Evolutionary conservation across 2,797 vertebrate species (phyloP).

Genomic region (Coregonus suidteri): DNA sequence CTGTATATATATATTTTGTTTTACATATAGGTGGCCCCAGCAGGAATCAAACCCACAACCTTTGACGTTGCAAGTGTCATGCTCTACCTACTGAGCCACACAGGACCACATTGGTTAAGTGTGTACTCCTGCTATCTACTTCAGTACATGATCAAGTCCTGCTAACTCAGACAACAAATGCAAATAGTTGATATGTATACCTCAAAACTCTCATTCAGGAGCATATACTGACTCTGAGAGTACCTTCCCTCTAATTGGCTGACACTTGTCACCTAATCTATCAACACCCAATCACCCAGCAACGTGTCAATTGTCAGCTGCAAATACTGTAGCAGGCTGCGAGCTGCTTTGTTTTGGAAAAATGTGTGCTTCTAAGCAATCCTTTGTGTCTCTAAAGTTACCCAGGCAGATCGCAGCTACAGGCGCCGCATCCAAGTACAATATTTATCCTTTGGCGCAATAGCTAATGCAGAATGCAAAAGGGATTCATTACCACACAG

Average conservation of each 20-base stretch:
- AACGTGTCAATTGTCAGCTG: slow-evolving; percentile 44
- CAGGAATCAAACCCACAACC: too few species aligned
- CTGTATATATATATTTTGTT: too few species aligned
- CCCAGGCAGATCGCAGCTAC: slow-evolving; percentile 56
- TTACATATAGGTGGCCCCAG: too few species aligned
- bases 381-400: slow-evolving; percentile 45
- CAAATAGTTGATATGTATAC: background rate
- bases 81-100: too few species aligned
- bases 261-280: slow-evolving; percentile 30
- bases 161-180: background rate
- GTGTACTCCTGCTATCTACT: too few species aligned
- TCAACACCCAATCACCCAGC: slow-evolving; percentile 32
- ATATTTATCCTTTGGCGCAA: slow-evolving; percentile 65
- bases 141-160: slow-evolving; percentile 1
- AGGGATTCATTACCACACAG: slow-evolving; percentile 54
- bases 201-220: background rate
- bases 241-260: slow-evolving; percentile 31
- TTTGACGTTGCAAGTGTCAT: too few species aligned
- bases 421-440: slow-evolving; percentile 56
- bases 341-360: slow-evolving; percentile 52
- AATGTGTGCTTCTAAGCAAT: slow-evolving; percentile 44
- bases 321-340: slow-evolving; percentile 21
- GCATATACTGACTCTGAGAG: slow-evolving; percentile 20
- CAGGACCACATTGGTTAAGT: too few species aligned
- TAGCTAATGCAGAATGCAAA: slow-evolving; percentile 43